Conservation (phyloP, 2,888 invertebrate species). For the Synergus umbraculus region DNA sequence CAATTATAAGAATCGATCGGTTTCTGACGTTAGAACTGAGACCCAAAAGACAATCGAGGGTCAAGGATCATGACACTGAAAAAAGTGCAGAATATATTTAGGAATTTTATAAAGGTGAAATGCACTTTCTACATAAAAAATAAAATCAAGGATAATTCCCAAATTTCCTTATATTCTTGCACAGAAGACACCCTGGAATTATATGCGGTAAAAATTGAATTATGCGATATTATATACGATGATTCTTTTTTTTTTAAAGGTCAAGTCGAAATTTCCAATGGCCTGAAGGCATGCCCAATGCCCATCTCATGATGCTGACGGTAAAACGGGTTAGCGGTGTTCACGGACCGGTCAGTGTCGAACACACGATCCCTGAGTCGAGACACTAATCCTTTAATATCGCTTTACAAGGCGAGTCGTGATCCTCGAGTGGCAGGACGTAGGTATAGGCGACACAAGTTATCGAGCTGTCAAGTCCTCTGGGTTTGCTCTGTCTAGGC, state of each 20-base stretch:
- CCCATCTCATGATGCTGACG: slow-evolving; percentile 19
- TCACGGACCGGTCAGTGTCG: slow-evolving; percentile 29
- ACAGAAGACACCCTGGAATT: too few relatives aligned
- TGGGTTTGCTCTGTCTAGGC: background rate
- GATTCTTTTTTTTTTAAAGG: background rate
- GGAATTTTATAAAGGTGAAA: too few relatives aligned
- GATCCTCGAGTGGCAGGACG: slow-evolving; percentile 62
- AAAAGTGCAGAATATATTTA: too few relatives aligned
- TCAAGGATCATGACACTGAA: too few relatives aligned
- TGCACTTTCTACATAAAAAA: too few relatives aligned
- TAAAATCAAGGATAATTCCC: too few relatives aligned
- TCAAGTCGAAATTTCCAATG: background rate
- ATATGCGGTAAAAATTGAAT: too few relatives aligned
- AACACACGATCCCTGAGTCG: slow-evolving; percentile 36
- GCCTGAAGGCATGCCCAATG: background rate
- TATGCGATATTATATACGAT: too few relatives aligned
- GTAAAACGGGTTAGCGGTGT: slow-evolving; percentile 37
- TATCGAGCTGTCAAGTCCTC: slow-evolving; percentile 57
- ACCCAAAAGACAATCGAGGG: background rate
- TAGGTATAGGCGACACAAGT: slow-evolving; percentile 62
- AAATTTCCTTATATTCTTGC: too few relatives aligned
- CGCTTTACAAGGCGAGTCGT: slow-evolving; percentile 63
- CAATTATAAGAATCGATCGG: background rate
- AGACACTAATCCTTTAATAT: slow-evolving; percentile 69
- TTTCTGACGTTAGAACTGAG: background rate